Conservation (phyloP, 1,140 invertebrate genomes). For the Apis cerana region DNA sequence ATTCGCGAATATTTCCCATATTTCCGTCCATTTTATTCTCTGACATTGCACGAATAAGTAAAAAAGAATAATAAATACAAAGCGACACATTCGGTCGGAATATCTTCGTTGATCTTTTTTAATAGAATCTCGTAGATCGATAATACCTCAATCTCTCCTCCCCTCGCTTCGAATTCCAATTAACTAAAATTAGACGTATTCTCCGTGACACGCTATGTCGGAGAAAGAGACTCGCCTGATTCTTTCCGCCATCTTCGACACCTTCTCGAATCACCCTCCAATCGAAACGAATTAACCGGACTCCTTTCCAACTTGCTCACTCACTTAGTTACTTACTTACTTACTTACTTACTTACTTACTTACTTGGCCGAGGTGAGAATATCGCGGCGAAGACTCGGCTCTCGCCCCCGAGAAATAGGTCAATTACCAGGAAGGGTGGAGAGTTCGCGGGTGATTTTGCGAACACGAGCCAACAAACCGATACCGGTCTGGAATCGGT, state of each 20-base stretch:
- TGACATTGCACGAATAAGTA: no score
- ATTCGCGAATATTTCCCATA: no score
- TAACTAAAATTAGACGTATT: no score
- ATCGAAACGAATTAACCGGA: conserved; percentile 24
- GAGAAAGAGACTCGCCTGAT: not conserved
- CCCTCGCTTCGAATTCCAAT: no score
- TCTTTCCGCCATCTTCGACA: not conserved
- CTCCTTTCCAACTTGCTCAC: not conserved
- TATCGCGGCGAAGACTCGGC: not conserved
- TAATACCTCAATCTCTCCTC: no score
- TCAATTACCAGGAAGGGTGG: conserved; percentile 13
- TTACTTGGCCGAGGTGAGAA: conserved; percentile 13
- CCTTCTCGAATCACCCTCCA: not conserved
- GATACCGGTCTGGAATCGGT: not conserved
- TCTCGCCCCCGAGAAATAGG: conserved; percentile 24
- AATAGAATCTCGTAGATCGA: no score
- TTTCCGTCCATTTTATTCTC: no score
- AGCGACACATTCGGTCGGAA: no score
- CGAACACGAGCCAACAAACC: not conserved
- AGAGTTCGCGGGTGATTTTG: conserved; percentile 25
- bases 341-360: not conserved
- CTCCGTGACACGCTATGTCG: no score
- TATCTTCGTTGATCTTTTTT: no score
- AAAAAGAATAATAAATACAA: no score
- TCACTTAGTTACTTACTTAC: not conserved